phyloP scores from a whole-genome alignment of 2,888 invertebrate genomes.

The Pollenia labialis region DNA sequence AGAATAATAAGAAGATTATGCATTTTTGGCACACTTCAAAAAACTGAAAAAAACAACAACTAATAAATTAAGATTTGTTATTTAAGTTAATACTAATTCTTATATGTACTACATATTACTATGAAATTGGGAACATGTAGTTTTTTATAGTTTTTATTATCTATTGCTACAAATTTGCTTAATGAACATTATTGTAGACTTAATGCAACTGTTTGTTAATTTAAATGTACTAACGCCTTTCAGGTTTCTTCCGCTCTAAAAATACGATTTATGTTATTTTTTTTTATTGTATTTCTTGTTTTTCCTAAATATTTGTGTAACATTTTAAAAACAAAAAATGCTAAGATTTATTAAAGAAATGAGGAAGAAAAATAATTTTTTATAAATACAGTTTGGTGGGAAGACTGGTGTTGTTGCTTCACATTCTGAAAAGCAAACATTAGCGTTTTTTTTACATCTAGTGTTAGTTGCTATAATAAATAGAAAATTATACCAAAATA shows the following conservation, averaged over 20 bases:
- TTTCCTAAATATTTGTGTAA: conserved; percentile 8
- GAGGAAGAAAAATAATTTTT: neutral
- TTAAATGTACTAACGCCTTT: neutral
- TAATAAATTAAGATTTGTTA: conserved; percentile 49
- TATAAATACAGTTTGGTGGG: neutral
- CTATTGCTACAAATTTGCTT: neutral
- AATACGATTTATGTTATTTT: conserved; percentile 1
- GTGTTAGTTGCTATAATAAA: conserved; percentile 43
- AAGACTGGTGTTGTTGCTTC: neutral
- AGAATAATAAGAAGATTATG: neutral
- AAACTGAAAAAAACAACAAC: neutral
- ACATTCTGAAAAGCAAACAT: neutral
- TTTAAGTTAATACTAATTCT: conserved; percentile 46
- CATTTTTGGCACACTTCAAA: conserved; percentile 41
- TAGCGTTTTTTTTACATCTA: conserved; percentile 11
- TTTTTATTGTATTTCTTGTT: neutral
- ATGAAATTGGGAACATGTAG: conserved; percentile 23
- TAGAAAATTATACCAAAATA: conserved; percentile 46
- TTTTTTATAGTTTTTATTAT: conserved; percentile 14
- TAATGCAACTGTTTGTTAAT: conserved; percentile 2
- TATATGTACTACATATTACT: conserved; percentile 3
- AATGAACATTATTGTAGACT: conserved; percentile 6
- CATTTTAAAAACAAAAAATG: conserved; percentile 8
- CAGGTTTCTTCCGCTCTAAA: neutral
- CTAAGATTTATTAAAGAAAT: neutral